Base-by-base conservation (phyloP, 2,113 vertebrate genomes). In the Erinaceus europaeus region DNA sequence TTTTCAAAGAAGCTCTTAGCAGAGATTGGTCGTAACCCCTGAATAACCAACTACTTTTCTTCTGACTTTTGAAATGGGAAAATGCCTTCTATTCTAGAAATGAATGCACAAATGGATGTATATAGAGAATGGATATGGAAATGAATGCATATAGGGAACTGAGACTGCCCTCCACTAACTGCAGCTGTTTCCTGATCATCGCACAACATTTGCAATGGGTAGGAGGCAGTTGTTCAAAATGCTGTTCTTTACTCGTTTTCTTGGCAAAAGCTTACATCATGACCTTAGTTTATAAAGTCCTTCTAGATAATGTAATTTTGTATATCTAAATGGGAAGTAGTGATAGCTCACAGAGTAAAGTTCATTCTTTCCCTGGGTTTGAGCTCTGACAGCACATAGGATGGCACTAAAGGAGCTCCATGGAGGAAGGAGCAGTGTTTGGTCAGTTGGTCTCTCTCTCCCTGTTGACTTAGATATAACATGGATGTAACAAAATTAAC, bases 131-230 rank as follows among this genome's bases (percentile, higher is more conserved):
- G n/a, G n/a, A n/a, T n/a, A n/a, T 48, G 38, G n/a, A 65, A 75
- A 42, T 32, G 3, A 25, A 38, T 34, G 25, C 14, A 23, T 59
- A 25, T 44, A 50, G 36, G 42, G 69, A 74, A 88, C 7, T 48
- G 72, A 80, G 62, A 65, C 25, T 44, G 15, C 72, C 71, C 52
- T 89, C 34, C 48, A 53, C 85, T 76, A n/a, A n/a, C n/a, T 82
- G 69, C 14, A 76, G 23, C 29, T 72, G 21, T 81, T 76, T 64
- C 25, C 50, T 71, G 85, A 42, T 48, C 50, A 62, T 25, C 69
- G 46, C 42, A 67, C 5, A 44, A 27, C 48, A 72, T 53, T 82
- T 46, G 42, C 27, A 77, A 65, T 76, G 50, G 34, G 69, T 1
- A 80, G n/a, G 10, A 81, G 80, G 88, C 27, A 64, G 77, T 38